phyloP scores from a whole-genome alignment of 2,888 invertebrate genomes.

The Drosophila lacicola region DNA sequence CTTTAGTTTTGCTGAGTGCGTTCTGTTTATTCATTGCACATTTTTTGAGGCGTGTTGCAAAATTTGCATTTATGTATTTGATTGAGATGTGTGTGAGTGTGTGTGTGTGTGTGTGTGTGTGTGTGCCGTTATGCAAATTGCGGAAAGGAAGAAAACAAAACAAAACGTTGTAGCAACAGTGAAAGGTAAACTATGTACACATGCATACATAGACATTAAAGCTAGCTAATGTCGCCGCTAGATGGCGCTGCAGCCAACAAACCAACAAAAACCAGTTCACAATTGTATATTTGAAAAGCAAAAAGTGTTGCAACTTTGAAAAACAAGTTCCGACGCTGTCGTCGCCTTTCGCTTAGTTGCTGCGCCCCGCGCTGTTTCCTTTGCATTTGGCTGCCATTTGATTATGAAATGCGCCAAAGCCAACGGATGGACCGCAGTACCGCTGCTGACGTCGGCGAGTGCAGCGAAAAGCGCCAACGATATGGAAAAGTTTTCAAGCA shows the following conservation, averaged over 20 bases:
- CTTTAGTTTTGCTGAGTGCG: constrained; percentile 41
- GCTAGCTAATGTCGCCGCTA: constrained; percentile 32
- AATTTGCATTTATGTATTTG: constrained; percentile 46
- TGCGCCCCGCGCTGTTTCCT: constrained; percentile 35
- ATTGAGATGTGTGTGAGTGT: constrained; percentile 14
- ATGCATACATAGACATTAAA: constrained; percentile 5
- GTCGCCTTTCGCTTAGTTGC: constrained; percentile 43
- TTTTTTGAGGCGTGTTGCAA: constrained; percentile 24
- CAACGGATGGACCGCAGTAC: constrained; percentile 12
- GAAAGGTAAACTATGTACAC: constrained; percentile 37
- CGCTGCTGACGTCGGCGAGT: constrained; percentile 25
- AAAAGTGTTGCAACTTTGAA: constrained; percentile 58
- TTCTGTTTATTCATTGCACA: constrained; percentile 38
- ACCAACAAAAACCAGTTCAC: constrained; percentile 59
- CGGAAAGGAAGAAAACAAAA: constrained; percentile 30
- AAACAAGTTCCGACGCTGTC: constrained; percentile 65
- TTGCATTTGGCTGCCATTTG: constrained; percentile 47
- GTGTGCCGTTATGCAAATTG: constrained; percentile 40
- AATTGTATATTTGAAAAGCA: constrained; percentile 39
- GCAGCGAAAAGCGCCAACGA: constrained; percentile 28
- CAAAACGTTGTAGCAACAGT: constrained; percentile 20
- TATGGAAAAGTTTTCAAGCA: constrained; percentile 32
- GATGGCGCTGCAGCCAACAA: constrained; percentile 52
- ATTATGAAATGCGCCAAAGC: constrained; percentile 62
- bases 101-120: constrained; percentile 10